These are phyloP conservation scores for Drosophila koepferae DNA, from an alignment of 2,888 invertebrate genomes.

Conservation along the genomic window DNA sequence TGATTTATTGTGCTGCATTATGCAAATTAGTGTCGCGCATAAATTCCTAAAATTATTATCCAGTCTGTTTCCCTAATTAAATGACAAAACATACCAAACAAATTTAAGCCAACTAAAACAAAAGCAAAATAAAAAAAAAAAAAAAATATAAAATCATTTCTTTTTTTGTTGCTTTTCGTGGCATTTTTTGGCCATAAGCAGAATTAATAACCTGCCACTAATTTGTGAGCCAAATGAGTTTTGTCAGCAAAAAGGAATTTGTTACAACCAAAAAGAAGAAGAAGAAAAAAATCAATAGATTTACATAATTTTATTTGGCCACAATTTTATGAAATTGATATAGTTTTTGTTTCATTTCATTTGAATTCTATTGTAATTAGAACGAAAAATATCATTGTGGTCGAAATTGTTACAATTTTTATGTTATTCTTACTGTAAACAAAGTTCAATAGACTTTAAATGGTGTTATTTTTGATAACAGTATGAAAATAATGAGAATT, in stretches of 20 bases:
- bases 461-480: no score
- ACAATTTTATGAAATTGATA: background rate
- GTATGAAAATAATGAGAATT: background rate
- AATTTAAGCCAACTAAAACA: slow-evolving; percentile 25
- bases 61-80: slow-evolving; percentile 69
- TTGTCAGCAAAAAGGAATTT: slow-evolving; percentile 19
- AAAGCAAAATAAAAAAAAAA: background rate
- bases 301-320: slow-evolving; percentile 18
- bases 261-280: background rate
- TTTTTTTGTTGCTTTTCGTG: background rate
- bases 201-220: slow-evolving; percentile 47
- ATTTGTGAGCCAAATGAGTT: slow-evolving; percentile 45
- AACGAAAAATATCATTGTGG: background rate
- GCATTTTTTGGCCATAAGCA: slow-evolving; percentile 39
- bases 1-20: slow-evolving; percentile 74
- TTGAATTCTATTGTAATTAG: background rate
- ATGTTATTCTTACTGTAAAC: background rate
- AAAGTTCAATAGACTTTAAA: background rate
- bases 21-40: slow-evolving; percentile 69
- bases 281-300: slow-evolving; percentile 35
- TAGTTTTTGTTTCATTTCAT: slow-evolving; percentile 2
- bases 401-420: background rate
- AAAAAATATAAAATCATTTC: background rate
- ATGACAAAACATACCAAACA: slow-evolving; percentile 52
- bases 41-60: slow-evolving; percentile 66